Conservation (phyloP, 2,113 vertebrate genomes). For the Elgaria multicarinata region DNA sequence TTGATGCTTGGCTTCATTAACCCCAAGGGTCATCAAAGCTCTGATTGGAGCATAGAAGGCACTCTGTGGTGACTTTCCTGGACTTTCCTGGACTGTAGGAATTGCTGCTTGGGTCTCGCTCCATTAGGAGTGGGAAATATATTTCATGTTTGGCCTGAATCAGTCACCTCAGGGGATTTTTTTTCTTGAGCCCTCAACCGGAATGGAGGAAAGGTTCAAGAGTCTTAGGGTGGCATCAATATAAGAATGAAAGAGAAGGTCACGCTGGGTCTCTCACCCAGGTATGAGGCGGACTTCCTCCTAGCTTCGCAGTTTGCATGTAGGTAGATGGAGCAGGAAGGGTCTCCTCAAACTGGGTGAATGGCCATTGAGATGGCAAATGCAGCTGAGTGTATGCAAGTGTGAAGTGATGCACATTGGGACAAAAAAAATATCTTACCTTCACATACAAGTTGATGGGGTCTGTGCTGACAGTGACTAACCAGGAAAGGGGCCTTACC, state of each 20-base stretch:
- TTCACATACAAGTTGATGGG: background rate
- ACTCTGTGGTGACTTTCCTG: background rate
- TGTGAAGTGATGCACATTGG: background rate
- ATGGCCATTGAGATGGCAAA: background rate
- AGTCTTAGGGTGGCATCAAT: background rate
- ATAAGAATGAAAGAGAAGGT: background rate
- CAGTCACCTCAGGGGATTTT: background rate
- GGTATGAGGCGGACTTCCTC: background rate
- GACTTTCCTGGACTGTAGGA: background rate
- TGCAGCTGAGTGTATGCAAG: background rate
- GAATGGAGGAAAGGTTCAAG: background rate
- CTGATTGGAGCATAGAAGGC: background rate
- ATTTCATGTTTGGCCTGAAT: background rate
- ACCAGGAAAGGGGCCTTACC: background rate
- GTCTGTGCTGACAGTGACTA: background rate
- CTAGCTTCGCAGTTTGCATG: background rate
- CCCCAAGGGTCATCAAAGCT: background rate
- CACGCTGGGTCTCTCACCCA: background rate
- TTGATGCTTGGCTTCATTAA: constrained; percentile 15
- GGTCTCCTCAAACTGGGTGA: background rate
- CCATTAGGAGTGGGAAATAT: background rate
- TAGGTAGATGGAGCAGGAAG: no score
- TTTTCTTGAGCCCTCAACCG: background rate
- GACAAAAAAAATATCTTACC: background rate
- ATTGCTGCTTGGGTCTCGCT: background rate